Evolutionary conservation across 2,888 invertebrate species (phyloP).

Genomic region (Metellina segmentata): DNA sequence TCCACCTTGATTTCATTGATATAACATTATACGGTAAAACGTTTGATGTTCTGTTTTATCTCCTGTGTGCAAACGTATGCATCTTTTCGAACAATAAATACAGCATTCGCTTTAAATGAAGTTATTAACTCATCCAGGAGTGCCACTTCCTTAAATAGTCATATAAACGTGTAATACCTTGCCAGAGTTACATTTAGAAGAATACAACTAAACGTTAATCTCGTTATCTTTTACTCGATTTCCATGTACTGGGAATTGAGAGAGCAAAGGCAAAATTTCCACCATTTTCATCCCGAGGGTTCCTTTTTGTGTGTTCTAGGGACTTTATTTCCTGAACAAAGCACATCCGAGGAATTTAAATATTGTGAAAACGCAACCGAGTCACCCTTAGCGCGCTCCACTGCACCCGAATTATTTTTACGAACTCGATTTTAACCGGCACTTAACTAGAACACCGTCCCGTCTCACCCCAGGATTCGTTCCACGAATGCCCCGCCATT

Average conservation of each 20-base stretch:
- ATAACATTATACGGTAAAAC: too few relatives aligned
- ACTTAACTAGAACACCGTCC: not conserved
- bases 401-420: not conserved
- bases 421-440: not conserved
- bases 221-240: not conserved
- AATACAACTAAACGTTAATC: not conserved
- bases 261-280: not conserved
- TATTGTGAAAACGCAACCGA: not conserved
- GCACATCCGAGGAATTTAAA: not conserved
- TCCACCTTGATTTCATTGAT: too few relatives aligned
- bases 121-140: too few relatives aligned
- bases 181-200: not conserved
- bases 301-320: not conserved
- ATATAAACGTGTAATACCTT: not conserved
- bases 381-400: not conserved
- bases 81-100: too few relatives aligned
- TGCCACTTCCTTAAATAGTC: not conserved
- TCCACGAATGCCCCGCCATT: not conserved
- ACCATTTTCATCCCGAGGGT: not conserved
- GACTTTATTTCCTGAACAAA: not conserved
- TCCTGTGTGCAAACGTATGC: too few relatives aligned
- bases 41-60: too few relatives aligned
- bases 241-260: not conserved
- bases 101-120: too few relatives aligned
- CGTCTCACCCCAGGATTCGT: not conserved